Conservation (phyloP, 2,113 vertebrate species). For the Heterotilapia buettikoferi region DNA sequence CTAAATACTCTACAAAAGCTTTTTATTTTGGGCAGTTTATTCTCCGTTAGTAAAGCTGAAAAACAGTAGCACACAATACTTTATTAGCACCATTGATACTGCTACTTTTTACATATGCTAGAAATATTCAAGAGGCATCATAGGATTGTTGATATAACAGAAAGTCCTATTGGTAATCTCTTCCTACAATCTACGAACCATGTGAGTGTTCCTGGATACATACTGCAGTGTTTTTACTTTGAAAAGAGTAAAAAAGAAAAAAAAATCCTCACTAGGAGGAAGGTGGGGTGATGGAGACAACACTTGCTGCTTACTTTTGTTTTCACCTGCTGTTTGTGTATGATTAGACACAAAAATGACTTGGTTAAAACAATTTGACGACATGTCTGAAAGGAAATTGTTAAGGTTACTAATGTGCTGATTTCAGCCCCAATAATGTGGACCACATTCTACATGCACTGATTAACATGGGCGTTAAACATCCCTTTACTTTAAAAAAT, state of each 20-base stretch:
- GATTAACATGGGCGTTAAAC: not conserved
- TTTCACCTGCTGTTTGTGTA: fast-evolving
- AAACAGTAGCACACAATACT: not conserved
- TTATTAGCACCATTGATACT: fast-evolving
- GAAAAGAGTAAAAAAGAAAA: fast-evolving
- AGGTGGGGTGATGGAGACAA: not conserved
- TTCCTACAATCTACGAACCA: fast-evolving
- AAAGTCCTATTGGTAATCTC: fast-evolving
- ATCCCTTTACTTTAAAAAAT: not conserved
- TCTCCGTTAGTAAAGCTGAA: not conserved
- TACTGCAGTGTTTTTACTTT: fast-evolving
- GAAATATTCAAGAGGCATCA: not conserved
- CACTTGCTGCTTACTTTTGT: fast-evolving
- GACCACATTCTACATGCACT: not conserved
- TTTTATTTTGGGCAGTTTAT: not conserved
- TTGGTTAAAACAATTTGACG: not conserved
- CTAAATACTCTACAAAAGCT: not conserved
- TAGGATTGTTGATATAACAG: not conserved
- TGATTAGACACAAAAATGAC: not conserved
- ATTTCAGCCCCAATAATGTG: not conserved
- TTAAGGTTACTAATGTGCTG: not conserved
- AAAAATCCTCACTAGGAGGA: not conserved
- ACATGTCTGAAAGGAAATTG: not conserved
- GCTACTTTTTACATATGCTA: fast-evolving
- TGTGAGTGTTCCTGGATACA: fast-evolving